Conservation (phyloP, 2,113 vertebrate species). For the Limnothrissa miodon region DNA sequence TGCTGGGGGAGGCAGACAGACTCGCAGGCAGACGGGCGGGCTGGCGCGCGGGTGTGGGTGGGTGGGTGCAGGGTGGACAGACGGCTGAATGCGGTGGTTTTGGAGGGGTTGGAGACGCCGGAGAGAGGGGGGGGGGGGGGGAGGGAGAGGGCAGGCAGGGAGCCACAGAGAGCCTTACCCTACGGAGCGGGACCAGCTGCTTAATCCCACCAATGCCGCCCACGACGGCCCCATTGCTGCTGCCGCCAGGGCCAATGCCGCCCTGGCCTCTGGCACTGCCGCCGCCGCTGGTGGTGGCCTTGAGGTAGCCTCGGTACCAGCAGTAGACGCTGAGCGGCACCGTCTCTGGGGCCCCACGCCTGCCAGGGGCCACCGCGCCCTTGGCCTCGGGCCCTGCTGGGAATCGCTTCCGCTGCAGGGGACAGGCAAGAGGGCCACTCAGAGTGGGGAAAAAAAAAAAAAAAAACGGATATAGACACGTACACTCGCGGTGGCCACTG, state of each 20-base stretch:
- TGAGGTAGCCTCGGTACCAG: slow-evolving; percentile 77
- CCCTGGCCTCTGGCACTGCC: not conserved
- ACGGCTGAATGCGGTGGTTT: slow-evolving; percentile 65
- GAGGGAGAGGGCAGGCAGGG: slow-evolving; percentile 42
- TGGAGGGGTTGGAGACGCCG: slow-evolving; percentile 72
- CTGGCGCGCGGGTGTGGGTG: not conserved
- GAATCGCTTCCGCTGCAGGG: slow-evolving; percentile 76
- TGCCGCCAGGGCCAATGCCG: not conserved
- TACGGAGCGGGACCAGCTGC: slow-evolving; percentile 73
- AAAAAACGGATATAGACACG: not conserved
- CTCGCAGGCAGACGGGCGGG: not conserved
- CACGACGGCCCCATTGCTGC: not conserved
- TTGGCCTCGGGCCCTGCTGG: slow-evolving; percentile 71
- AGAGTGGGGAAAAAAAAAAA: slow-evolving; percentile 20
- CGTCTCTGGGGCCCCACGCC: slow-evolving; percentile 67
- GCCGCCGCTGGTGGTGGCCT: slow-evolving; percentile 65
- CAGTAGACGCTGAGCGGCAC: slow-evolving; percentile 76
- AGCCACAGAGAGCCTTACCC: slow-evolving; percentile 74
- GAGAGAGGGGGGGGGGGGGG: slow-evolving; percentile 42
- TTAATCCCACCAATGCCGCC: slow-evolving; percentile 63
- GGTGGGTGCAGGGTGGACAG: slow-evolving; percentile 44
- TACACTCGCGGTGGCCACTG: slow-evolving; percentile 35
- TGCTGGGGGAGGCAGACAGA: slow-evolving; percentile 32
- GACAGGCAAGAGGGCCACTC: slow-evolving; percentile 53
- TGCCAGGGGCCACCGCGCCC: slow-evolving; percentile 61